Base-by-base conservation (phyloP, 1,140 invertebrate species). In the Drosophila hydei region DNA sequence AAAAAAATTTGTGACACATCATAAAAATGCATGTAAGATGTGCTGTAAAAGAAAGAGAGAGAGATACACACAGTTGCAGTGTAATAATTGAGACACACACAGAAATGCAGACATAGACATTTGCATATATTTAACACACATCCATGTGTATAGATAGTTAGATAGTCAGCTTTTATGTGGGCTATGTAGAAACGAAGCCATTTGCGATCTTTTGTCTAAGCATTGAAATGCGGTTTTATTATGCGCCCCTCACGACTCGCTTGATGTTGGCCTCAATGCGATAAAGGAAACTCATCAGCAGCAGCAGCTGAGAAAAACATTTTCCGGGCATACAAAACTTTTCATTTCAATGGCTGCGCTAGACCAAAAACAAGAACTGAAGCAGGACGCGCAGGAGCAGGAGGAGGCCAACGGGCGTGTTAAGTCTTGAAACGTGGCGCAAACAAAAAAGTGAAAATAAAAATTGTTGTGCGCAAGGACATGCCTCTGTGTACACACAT, bases 371-470 rank as follows among this genome's bases (percentile, higher is more conserved):
- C 36, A 12, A 48, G 19, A 18, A 48, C 19, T 11, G 16, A 19
- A 1, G 9, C 4, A 42, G 5, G 38, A 16, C 14, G 14, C 18
- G 48, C 60, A 48, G 50, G 40, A 55, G 59, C 60, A 50, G 50
- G 51, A 50, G 51, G 12, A 18, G 12, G 38, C 6, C 12, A n/a
- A 23, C 60, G 51, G 61, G 61, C 61, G 52, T 65, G 45, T 45
- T 42, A 51, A 58, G 61, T 65, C 61, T 65, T 51, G 25, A 51
- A 71, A 65, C 52, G 52, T 71, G 61, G 52, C 52, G 36, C 18
- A 48, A 59, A 62, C 23, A 55, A 63, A 64, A 75, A 75, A 72
- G 62, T 75, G 69, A 75, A 72, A 75, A 72, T 52, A 62, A 65
- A 56, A 59, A 48, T 65, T 30, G 6, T 18, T 59, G 72, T 67